Conservation (phyloP, 2,888 invertebrate species). For the Prenolepis imparis region DNA sequence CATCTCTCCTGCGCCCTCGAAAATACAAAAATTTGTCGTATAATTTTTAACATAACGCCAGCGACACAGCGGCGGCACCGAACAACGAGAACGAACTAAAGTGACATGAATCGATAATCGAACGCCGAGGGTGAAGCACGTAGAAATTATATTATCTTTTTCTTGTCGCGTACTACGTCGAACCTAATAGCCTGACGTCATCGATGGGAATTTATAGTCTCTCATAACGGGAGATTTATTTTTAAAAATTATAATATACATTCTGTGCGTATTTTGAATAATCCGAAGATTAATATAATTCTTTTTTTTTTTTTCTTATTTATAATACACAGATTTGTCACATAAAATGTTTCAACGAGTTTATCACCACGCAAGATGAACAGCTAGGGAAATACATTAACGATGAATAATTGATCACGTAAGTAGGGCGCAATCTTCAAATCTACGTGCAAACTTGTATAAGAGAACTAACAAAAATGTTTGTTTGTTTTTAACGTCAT, state of each 20-base stretch:
- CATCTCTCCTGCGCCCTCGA: constrained; percentile 28
- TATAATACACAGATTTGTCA: background rate
- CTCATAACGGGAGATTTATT: constrained; percentile 45
- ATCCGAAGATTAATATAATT: constrained; percentile 5
- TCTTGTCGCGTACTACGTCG: constrained; percentile 74
- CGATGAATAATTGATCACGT: background rate
- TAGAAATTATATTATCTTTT: constrained; percentile 76
- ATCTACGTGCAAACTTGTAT: background rate
- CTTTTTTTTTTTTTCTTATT: background rate
- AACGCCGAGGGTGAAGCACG: constrained; percentile 71
- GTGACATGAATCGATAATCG: constrained; percentile 76
- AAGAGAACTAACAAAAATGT: background rate
- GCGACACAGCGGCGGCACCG: constrained; percentile 59
- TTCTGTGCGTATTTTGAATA: constrained; percentile 31
- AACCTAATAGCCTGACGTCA: constrained; percentile 74
- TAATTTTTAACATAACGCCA: constrained; percentile 68
- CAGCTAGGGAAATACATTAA: background rate
- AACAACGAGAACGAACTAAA: constrained; percentile 65
- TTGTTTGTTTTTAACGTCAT: constrained; percentile 8
- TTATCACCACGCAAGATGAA: background rate
- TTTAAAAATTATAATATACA: constrained; percentile 31
- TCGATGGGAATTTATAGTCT: constrained; percentile 74
- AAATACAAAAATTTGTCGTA: constrained; percentile 70
- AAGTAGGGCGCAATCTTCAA: background rate
- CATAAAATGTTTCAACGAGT: background rate